These are phyloP conservation scores for Parazoanthus swiftii DNA, from an alignment of 92 coral and sea anemone genomes.

Conservation along the genomic window DNA sequence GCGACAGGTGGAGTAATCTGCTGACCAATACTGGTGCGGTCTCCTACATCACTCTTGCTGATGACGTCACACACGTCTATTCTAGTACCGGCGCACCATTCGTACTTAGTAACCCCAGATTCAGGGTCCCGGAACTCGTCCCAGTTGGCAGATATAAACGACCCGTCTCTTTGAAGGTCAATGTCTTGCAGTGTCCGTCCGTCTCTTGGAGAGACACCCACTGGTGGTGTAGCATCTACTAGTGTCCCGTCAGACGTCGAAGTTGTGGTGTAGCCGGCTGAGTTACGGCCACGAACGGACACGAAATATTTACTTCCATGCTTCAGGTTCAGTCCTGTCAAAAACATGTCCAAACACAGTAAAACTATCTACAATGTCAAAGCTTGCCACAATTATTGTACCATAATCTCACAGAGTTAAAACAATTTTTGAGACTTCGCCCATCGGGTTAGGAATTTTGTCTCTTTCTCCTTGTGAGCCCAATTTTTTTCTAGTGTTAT, in stretches of 20 bases:
- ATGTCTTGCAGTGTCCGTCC: slow-evolving; percentile 66
- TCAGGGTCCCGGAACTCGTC: slow-evolving; percentile 81
- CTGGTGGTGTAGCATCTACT: slow-evolving; percentile 87
- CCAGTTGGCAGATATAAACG: slow-evolving; percentile 86
- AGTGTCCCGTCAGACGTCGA: slow-evolving; percentile 78
- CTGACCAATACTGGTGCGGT: slow-evolving; percentile 54
- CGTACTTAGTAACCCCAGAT: slow-evolving; percentile 75
- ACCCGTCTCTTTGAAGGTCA: slow-evolving; percentile 70
- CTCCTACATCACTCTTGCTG: slow-evolving; percentile 56
- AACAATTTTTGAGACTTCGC: too few relatives aligned
- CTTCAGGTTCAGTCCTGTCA: slow-evolving; percentile 63
- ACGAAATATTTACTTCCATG: slow-evolving; percentile 72
- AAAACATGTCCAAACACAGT: neutral
- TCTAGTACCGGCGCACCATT: slow-evolving; percentile 86
- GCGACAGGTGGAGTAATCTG: slow-evolving; percentile 74
- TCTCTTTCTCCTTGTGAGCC: too few relatives aligned
- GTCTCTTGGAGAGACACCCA: slow-evolving; percentile 69
- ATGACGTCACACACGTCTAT: slow-evolving; percentile 84
- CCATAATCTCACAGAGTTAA: too few relatives aligned
- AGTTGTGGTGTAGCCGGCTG: slow-evolving; percentile 69
- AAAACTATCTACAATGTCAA: neutral
- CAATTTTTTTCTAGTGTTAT: too few relatives aligned
- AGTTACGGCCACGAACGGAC: slow-evolving; percentile 76
- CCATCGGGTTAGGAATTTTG: too few relatives aligned
- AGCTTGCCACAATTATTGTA: neutral